Evolutionary conservation across 2,888 invertebrate species (phyloP).

Genomic region (Tortrix viridana): DNA sequence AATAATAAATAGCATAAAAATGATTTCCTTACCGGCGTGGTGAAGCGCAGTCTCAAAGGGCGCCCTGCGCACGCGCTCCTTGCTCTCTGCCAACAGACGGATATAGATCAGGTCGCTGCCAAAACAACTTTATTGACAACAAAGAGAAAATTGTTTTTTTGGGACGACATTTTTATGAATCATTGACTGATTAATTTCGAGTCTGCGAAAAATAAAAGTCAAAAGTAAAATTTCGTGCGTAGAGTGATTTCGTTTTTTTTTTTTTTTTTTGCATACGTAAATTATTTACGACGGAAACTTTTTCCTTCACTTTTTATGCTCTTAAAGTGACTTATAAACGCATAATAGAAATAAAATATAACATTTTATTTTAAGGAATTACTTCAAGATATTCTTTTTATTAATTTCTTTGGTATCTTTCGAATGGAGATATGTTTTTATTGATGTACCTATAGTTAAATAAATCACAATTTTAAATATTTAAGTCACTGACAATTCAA

Average conservation of each 20-base stretch:
- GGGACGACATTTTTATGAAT: neutral
- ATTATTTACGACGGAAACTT: no score
- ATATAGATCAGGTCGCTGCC: constrained; percentile 59
- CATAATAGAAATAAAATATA: neutral
- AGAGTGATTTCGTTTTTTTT: neutral
- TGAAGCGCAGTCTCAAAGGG: constrained; percentile 86
- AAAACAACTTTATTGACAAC: constrained; percentile 35
- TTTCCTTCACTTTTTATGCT: neutral
- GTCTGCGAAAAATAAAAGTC: neutral
- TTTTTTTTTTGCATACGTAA: no score
- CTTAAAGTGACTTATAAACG: neutral
- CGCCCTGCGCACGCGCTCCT: constrained; percentile 79
- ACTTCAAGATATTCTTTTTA: no score
- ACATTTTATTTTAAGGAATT: no score
- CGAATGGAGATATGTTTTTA: no score
- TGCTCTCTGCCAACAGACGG: constrained; percentile 80
- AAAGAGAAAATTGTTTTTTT: constrained; percentile 12
- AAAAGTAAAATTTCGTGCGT: neutral
- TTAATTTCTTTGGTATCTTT: no score
- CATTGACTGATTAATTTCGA: neutral
- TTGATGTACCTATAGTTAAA: no score
- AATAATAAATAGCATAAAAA: neutral
- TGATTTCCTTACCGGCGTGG: constrained; percentile 77
- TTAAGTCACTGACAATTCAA: no score
- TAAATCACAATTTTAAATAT: no score